Evolutionary conservation across 2,113 vertebrate genomes (phyloP), one percentile per base, ranked within the genome.

Genomic region (Ascaphus truei): DNA sequence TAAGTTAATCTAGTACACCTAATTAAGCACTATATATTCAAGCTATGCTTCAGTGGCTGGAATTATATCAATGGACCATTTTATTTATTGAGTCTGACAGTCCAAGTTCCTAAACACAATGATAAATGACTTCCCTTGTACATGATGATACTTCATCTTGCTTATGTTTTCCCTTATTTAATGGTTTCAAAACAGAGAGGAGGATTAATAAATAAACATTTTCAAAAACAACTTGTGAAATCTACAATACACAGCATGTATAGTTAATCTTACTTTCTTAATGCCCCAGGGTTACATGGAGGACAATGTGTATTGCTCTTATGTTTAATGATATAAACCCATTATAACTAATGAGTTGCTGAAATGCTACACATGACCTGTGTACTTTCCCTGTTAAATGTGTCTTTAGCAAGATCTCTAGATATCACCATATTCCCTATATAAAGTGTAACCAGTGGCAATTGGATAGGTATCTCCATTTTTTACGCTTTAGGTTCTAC

Each of bases 11-110:
- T 68, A 71, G n/a, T 78, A 59, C 47, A 80, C 67, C 52, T 85
- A 85, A 84, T 84, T 84, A 88, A 77, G 72, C 67, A 79, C 79
- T 80, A 80, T 76, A 80, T 80, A 76, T 82, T 76, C 52, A 61
- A 71, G 57, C 45, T 69, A 74, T 1, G 67, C 80, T 77, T 85
- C 81, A 75, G 33, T 71, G 80, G 74, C 62, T 80, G 73, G 77
- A 82, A 56, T 75, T 76, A 20, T 74, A 81, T 77, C 80, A 83
- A 74, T 66, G 75, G 62, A 76, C 74, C 62, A 16, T 79, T 85
- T 83, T 73, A 77, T 81, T 83, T 86, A 85, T 80, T 0, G 59
- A 79, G 57, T 41, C 61, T 88, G 85, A 88, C 82, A 83, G 66
- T 77, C 45, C 55, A 83, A 80, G 77, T 80, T 86, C 63, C 83